Evolutionary conservation across 2,797 vertebrate species (phyloP).

Genomic region (Eremophila alpestris): DNA sequence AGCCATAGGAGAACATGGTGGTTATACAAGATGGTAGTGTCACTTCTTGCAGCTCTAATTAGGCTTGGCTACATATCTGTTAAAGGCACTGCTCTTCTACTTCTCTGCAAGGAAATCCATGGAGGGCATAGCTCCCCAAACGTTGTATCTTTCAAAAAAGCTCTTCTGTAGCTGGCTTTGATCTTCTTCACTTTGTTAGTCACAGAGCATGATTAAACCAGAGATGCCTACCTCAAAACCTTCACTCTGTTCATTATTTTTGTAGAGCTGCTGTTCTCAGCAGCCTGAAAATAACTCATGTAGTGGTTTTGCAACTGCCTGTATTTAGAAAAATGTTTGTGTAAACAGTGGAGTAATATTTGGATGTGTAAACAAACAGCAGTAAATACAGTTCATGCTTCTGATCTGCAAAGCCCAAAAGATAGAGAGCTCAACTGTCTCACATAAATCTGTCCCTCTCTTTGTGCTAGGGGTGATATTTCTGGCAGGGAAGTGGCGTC

Average conservation of each 20-base stretch:
- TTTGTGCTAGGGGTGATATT: conserved; percentile 8
- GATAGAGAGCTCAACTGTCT: neutral
- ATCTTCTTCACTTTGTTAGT: neutral
- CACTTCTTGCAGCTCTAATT: neutral
- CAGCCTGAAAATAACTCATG: neutral
- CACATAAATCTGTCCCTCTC: neutral
- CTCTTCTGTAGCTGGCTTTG: neutral
- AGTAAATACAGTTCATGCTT: neutral
- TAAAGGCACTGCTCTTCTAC: neutral
- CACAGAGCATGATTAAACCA: neutral
- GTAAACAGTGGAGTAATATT: conserved; percentile 20
- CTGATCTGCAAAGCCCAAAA: neutral
- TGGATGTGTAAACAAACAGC: neutral
- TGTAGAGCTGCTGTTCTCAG: neutral
- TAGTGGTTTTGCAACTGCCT: neutral
- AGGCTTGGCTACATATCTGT: neutral
- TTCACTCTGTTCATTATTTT: neutral
- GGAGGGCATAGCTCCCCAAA: neutral
- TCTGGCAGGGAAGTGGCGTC: conserved; percentile 9
- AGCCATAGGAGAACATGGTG: neutral
- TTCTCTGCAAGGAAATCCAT: neutral
- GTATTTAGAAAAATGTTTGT: neutral
- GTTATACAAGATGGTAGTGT: neutral
- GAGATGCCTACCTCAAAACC: neutral
- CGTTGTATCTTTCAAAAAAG: neutral